Evolutionary conservation across 2,888 invertebrate species (phyloP), one percentile per base, ranked within the genome.

Genomic region (Drosophila merina): DNA sequence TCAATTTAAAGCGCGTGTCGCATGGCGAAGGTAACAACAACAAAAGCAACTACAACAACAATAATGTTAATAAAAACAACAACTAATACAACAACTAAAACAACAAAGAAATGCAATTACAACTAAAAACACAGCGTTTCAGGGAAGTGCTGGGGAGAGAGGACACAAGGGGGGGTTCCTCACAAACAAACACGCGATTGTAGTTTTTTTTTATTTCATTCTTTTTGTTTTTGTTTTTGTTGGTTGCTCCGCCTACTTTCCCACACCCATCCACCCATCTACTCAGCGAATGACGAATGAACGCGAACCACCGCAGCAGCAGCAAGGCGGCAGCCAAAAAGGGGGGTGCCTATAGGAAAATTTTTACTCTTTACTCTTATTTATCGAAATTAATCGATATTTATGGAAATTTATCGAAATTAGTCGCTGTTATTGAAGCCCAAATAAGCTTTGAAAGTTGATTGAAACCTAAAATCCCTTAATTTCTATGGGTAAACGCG

Each of bases 221-320:
- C 6, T 6, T 10, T 36, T 36, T n/a, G 14, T 51, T 26, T 20
- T 44, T 51, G 44, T 5, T 42, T 20, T 20, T 20, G 20, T 20
- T 20, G 2, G 55, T 50, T 33, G 56, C 79, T 77, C 88, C 88
- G 88, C 88, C 88, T 75, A 88, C 83, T 86, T 85, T 88, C 85
- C 85, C 88, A 88, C 88, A 88, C 83, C 86, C 85, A 88, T 75
- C 48, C 68, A 44, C 25, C 20, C 20, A 20, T 20, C 20, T 2
- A 20, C 20, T 63, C 75, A 26, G 58, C 69, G 72, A 71, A 58
- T 73, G 81, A 78, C 84, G 76, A 72, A 47, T 54, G 49, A 56
- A 52, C 48, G 47, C 49, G 47, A 25, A 36, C 42, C 44, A 20
- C 20, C 20, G 20, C 20, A 20, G 20, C 20, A 20, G 20, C 20